These are phyloP conservation scores for Sandelia bainsii DNA, from an alignment of 2,797 vertebrate genomes.

Conservation along the genomic window DNA sequence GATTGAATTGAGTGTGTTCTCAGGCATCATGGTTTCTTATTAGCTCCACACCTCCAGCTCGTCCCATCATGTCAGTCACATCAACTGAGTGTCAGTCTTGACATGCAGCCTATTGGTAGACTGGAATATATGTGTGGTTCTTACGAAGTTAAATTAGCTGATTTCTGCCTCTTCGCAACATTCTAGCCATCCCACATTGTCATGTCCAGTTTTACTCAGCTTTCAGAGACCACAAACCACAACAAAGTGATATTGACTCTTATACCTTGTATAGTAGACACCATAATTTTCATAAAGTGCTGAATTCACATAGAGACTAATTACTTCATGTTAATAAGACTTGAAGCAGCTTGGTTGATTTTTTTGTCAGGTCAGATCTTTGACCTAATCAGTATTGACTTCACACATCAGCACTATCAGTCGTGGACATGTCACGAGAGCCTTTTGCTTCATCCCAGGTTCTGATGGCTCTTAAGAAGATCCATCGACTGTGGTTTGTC, in stretches of 20 bases:
- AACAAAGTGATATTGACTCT: constrained; percentile 5
- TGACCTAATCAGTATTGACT: constrained; percentile 58
- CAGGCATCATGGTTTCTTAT: constrained; percentile 24
- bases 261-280: background rate
- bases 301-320: constrained; percentile 26
- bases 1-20: constrained; percentile 12
- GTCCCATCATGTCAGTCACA: constrained; percentile 39
- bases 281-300: constrained; percentile 15
- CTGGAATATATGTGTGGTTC: background rate
- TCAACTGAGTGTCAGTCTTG: constrained; percentile 44
- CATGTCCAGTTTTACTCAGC: background rate
- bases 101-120: constrained; percentile 23
- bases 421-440: constrained; percentile 18
- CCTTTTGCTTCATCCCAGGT: constrained; percentile 43
- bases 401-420: constrained; percentile 21
- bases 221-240: background rate
- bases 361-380: constrained; percentile 48
- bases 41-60: constrained; percentile 41
- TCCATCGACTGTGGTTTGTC: constrained; percentile 56
- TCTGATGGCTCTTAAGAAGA: constrained; percentile 64
- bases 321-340: constrained; percentile 26
- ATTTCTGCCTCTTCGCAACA: background rate
- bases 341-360: constrained; percentile 25
- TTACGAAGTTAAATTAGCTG: constrained; percentile 18
- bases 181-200: background rate